Evolutionary conservation across 2,888 invertebrate genomes (phyloP).

Genomic region (Scaptomyza parva): DNA sequence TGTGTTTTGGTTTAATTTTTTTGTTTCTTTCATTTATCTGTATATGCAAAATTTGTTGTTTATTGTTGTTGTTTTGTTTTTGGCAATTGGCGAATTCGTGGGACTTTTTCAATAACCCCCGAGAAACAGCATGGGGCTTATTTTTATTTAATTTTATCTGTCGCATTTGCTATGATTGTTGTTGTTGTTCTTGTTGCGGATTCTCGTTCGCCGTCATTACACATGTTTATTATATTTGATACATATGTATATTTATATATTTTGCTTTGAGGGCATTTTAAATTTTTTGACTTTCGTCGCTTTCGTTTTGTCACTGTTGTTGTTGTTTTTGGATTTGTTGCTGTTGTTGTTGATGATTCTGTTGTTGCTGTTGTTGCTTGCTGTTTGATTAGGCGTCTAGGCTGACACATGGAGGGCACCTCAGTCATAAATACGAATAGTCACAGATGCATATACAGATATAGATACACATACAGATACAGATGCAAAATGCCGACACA

Average conservation of each 20-base stretch:
- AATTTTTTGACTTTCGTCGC: conserved; percentile 62
- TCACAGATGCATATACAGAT: conserved; percentile 28
- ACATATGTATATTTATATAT: conserved; percentile 17
- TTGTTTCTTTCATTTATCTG: neutral
- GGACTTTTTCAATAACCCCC: conserved; percentile 55
- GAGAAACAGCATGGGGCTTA: conserved; percentile 24
- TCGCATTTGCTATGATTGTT: conserved; percentile 20
- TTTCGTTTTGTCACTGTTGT: conserved; percentile 15
- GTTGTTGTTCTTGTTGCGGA: conserved; percentile 26
- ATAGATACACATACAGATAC: conserved; percentile 22
- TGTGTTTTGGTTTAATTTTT: neutral
- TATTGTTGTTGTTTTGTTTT: too few relatives aligned
- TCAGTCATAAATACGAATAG: conserved; percentile 21
- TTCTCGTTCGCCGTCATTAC: conserved; percentile 56
- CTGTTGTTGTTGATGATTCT: conserved; percentile 28
- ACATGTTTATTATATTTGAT: conserved; percentile 63
- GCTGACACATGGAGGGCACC: conserved; percentile 71
- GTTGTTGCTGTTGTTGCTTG: conserved; percentile 42
- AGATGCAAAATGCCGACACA: conserved; percentile 32
- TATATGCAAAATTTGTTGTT: conserved; percentile 13
- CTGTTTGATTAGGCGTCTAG: conserved; percentile 77
- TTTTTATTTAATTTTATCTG: conserved; percentile 33
- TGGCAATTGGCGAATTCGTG: conserved; percentile 51
- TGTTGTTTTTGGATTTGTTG: conserved; percentile 50
- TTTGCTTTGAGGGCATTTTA: conserved; percentile 50